Evolutionary conservation across 37 sponge, comb jelly and placozoan species (phyloP).

Genomic region (Haliclona indistincta): DNA sequence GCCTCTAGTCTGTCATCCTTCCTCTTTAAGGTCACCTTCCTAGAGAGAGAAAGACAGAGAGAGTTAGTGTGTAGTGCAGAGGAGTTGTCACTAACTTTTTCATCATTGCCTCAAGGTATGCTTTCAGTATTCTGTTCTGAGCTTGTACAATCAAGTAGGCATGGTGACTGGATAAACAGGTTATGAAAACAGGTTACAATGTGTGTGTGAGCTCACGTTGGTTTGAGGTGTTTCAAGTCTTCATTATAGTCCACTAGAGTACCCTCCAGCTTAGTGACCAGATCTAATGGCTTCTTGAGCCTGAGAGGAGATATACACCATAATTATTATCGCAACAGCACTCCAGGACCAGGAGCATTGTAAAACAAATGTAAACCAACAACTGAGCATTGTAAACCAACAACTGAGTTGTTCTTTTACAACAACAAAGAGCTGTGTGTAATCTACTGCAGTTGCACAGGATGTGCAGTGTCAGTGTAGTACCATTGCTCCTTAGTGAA

Average conservation of each 20-base stretch:
- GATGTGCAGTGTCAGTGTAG: too few relatives aligned
- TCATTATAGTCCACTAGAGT: conserved; percentile 59
- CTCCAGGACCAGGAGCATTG: too few relatives aligned
- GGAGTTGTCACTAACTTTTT: conserved; percentile 41
- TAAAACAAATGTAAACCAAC: too few relatives aligned
- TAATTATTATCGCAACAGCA: too few relatives aligned
- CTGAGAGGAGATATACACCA: conserved; percentile 16
- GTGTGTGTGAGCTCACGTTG: conserved; percentile 33
- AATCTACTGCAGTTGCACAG: too few relatives aligned
- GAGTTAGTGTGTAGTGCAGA: background rate
- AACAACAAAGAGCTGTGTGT: too few relatives aligned
- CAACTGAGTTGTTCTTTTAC: too few relatives aligned
- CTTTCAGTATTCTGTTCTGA: conserved; percentile 55
- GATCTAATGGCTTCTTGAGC: conserved; percentile 18
- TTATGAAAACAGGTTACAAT: background rate
- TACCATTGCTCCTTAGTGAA: conserved; percentile 64
- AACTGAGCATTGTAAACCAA: too few relatives aligned
- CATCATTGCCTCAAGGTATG: conserved; percentile 65
- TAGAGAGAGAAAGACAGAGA: background rate
- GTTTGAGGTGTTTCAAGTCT: conserved; percentile 60
- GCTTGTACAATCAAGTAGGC: conserved; percentile 58
- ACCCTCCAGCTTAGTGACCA: conserved; percentile 43
- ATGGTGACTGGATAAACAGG: conserved; percentile 40
- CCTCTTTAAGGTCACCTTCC: conserved; percentile 69
- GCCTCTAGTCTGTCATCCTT: conserved; percentile 60